Base-by-base conservation (phyloP, 2,888 invertebrate species). In the Caenorhabditis macrosperma region DNA sequence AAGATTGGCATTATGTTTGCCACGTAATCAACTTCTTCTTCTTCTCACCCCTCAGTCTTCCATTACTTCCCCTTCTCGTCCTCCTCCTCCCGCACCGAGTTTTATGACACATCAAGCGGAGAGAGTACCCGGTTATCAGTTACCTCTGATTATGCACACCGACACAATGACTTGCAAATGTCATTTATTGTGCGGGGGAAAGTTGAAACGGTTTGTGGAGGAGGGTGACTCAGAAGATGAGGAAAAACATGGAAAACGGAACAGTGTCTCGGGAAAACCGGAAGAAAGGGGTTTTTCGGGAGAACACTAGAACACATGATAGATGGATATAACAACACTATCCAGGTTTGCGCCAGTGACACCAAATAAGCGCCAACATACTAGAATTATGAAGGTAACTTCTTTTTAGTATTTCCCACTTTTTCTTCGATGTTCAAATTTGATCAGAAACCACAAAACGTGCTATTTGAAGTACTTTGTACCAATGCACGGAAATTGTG, bases 131-230 rank as follows among this genome's bases (percentile, higher is more conserved):
- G 3, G 44, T 66, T 66, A 66, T 66, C 66, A 66, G 66, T 33
- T 7, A 15, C 38, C 38, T 38, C 38, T 64, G 64, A 52, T n/a
- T 63, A 22, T 48, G 20, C 38, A 12, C 38, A 9, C 9, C 38
- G 38, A 33, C 33, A 33, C 63, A 30, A 26, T 50, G 24, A 50
- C 35, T 52, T 52, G 41, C 33, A 33, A 33, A 38, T 38, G 38
- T 15, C 38, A 38, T 33, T 52, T 64, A 28, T 57, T 46, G 55
- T 67, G 57, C 55, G 67, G 35, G 55, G 44, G 57, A 30, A 46
- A 67, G 55, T 52, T 55, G 46, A 46, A 44, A 22, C 46, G 17
- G 5, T 5, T 10, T 12, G 38, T 10, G 38, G 12, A 12, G 3
- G 12, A 38, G 38, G 10, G 10, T 7, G 6, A 33, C 10, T 7